Percentiles rank a stretch among this genome's conserved stretches.
Evolutionary conservation across 2,113 vertebrate genomes (phyloP).

Genomic region (Gracilinanus agilis): DNA sequence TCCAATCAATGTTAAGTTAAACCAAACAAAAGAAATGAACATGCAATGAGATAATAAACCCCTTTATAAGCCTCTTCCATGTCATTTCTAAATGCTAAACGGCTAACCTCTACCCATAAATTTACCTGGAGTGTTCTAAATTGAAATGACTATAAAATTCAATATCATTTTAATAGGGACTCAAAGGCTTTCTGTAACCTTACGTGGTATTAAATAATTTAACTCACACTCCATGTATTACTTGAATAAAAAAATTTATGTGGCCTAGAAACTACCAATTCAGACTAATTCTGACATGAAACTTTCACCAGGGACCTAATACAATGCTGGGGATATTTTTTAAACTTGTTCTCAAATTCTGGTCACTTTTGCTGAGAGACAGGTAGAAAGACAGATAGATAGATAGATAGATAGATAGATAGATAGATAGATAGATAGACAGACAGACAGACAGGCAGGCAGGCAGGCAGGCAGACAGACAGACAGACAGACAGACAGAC

Average conservation of each 20-base stretch:
- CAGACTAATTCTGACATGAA: constrained; percentile 13
- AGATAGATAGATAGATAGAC: no score
- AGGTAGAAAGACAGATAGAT: no score
- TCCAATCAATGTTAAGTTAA: constrained; percentile 65
- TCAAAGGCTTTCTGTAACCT: constrained; percentile 50
- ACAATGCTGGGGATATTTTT: not conserved
- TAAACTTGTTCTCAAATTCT: not conserved
- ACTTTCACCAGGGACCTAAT: constrained; percentile 31
- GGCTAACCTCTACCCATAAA: constrained; percentile 3
- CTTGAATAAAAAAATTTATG: constrained; percentile 19
- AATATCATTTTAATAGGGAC: constrained; percentile 62
- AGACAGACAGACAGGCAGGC: no score
- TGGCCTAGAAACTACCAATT: not conserved
- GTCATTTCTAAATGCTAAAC: constrained; percentile 33
- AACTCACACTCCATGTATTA: constrained; percentile 27
- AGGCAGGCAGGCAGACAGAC: no score
- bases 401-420: no score
- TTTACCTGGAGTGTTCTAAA: constrained; percentile 43
- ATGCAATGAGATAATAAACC: constrained; percentile 36
- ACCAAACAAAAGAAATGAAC: constrained; percentile 40
- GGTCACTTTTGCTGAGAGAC: no score
- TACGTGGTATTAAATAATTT: constrained; percentile 39
- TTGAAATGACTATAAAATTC: constrained; percentile 67
- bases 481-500: no score
- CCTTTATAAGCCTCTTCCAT: constrained; percentile 44